Evolutionary conservation across 2,888 invertebrate species (phyloP), one percentile per base, ranked within the genome.

Genomic region (Hirudinaria manillensis): DNA sequence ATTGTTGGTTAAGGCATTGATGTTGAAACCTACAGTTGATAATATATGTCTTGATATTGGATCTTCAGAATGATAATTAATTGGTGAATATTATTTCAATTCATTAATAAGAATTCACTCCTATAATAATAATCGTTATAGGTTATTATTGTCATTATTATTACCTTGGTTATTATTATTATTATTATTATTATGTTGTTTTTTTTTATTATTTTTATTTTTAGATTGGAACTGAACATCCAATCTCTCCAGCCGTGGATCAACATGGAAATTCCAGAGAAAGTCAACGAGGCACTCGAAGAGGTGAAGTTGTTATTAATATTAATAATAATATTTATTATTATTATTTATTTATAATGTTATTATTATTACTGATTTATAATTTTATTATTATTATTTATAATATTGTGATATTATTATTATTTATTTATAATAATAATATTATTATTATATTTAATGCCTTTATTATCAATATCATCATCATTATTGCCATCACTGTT

Each of bases 281-380:
- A 91, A 81, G 87, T 93, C 76, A 92, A 93, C 84, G 86, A 88
- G 81, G 90, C 92, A 51, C 87, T 92, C 80, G 90, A 92, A 87
- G 89, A 91, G 82, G 85, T 85, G 71, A 72, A 78, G 68, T 32
- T n/a, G 16, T 45, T 45, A 45, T 45, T 45, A 45, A 16, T 45
- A 45, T 45, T 45, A n/a, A n/a, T n/a, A n/a, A n/a, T n/a, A n/a
- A n/a, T n/a, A n/a, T n/a, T n/a, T n/a, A n/a, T n/a, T n/a, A n/a
- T n/a, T n/a, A n/a, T n/a, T n/a, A n/a, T n/a, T n/a, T n/a, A n/a
- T n/a, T n/a, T n/a, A n/a, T n/a, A n/a, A n/a, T n/a, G n/a, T n/a
- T n/a, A n/a, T n/a, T n/a, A n/a, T n/a, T n/a, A n/a, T n/a, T n/a
- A n/a, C n/a, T n/a, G n/a, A n/a, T n/a, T n/a, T n/a, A n/a, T n/a